phyloP scores from a whole-genome alignment of 2,888 invertebrate genomes.

The Netelia melanura region DNA sequence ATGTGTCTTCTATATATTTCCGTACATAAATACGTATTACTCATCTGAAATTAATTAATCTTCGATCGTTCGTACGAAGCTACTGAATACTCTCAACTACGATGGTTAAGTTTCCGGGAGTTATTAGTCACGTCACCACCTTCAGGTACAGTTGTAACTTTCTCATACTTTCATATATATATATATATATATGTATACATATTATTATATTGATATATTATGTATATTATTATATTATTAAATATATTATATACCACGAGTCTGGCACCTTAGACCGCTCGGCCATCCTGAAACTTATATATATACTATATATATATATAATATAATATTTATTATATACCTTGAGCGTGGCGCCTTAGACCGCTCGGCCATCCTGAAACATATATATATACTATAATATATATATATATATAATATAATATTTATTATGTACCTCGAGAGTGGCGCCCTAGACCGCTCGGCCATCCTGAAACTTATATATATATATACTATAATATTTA shows the following conservation, averaged over 20 bases:
- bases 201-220: too few relatives aligned
- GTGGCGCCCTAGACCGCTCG: too few relatives aligned
- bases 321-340: conserved; percentile 69
- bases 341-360: conserved; percentile 89
- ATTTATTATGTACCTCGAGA: too few relatives aligned
- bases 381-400: too few relatives aligned
- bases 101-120: conserved; percentile 23
- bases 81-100: conserved; percentile 20
- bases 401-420: too few relatives aligned
- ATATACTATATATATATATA: too few relatives aligned
- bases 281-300: conserved; percentile 85
- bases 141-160: conserved; percentile 6
- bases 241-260: conserved; percentile 85
- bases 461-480: too few relatives aligned
- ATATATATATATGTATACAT: too few relatives aligned
- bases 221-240: too few relatives aligned
- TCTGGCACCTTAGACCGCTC: conserved; percentile 88
- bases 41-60: conserved; percentile 37
- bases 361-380: conserved; percentile 87
- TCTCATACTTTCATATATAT: not conserved
- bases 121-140: conserved; percentile 40
- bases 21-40: not conserved
- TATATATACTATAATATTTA: too few relatives aligned
- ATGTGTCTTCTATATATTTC: too few relatives aligned
- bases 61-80: conserved; percentile 10